Conservation (phyloP, 92 coral and sea anemone species). For the Parazoanthus atlanticus region DNA sequence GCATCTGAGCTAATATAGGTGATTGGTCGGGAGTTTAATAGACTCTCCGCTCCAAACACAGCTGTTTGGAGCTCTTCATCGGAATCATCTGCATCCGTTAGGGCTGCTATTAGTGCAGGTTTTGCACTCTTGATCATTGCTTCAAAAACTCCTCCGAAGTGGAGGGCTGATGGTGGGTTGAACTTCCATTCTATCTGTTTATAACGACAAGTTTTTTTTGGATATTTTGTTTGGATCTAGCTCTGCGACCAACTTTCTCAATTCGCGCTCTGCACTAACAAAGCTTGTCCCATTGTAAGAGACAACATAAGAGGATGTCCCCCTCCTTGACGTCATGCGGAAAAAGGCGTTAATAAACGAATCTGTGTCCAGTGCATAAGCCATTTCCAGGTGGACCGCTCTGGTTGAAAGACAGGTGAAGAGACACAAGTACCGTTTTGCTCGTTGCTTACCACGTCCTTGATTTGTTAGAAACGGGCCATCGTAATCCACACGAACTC, state of each 20-base stretch:
- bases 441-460: slow-evolving; percentile 56
- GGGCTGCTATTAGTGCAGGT: slow-evolving; percentile 55
- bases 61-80: slow-evolving; percentile 60
- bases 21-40: slow-evolving; percentile 19
- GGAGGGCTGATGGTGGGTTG: slow-evolving; percentile 64
- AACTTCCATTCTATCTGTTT: slow-evolving; percentile 61
- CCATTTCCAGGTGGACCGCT: slow-evolving; percentile 49
- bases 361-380: slow-evolving; percentile 40
- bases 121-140: slow-evolving; percentile 66
- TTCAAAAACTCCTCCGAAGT: slow-evolving; percentile 67
- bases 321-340: slow-evolving; percentile 54
- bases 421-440: slow-evolving; percentile 43
- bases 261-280: slow-evolving; percentile 58
- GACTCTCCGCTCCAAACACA: slow-evolving; percentile 59
- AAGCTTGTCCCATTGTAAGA: slow-evolving; percentile 59
- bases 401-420: slow-evolving; percentile 45
- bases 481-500: slow-evolving; percentile 34
- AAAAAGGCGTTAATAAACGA: slow-evolving; percentile 40
- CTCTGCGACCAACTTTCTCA: slow-evolving; percentile 51
- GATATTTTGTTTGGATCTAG: slow-evolving; percentile 54
- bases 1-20: slow-evolving; percentile 35
- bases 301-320: slow-evolving; percentile 42
- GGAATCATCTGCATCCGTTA: slow-evolving; percentile 49
- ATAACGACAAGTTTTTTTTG: slow-evolving; percentile 37
- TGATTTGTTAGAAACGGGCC: slow-evolving; percentile 52